Evolutionary conservation across 1,140 invertebrate genomes (phyloP).

Genomic region (Pseudomyrmex cubaensis): DNA sequence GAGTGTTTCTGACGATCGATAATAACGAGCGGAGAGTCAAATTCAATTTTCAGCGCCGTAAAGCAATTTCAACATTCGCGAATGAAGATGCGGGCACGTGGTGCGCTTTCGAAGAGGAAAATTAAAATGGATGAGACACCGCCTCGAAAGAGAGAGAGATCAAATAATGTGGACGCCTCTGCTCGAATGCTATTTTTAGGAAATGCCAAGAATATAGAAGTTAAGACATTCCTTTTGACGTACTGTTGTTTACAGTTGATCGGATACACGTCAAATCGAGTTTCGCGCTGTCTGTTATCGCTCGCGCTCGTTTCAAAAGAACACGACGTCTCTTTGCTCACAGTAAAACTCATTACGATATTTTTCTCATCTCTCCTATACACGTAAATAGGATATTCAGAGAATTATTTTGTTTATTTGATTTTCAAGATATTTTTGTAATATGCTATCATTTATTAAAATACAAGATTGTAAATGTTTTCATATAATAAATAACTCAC

Average conservation of each 20-base stretch:
- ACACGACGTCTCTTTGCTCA: background rate
- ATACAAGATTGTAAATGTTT: no score
- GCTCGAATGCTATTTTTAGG: constrained; percentile 16
- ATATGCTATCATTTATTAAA: no score
- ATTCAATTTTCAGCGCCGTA: constrained; percentile 54
- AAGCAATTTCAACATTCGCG: constrained; percentile 54
- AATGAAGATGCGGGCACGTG: constrained; percentile 18
- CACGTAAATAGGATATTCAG: background rate
- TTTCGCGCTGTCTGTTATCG: constrained; percentile 47
- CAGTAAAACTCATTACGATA: constrained; percentile 22
- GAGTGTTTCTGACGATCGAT: background rate
- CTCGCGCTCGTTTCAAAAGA: constrained; percentile 15
- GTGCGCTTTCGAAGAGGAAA: constrained; percentile 27
- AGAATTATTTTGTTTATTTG: background rate
- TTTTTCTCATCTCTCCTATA: background rate
- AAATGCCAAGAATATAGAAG: constrained; percentile 41
- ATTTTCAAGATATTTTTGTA: no score
- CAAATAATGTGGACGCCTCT: constrained; percentile 24
- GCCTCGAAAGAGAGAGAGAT: background rate
- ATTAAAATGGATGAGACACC: constrained; percentile 73
- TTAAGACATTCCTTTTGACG: constrained; percentile 49
- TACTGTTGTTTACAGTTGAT: constrained; percentile 49
- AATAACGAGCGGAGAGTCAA: constrained; percentile 24
- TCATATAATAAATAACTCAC: no score
- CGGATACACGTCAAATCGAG: constrained; percentile 43